Evolutionary conservation across 2,888 invertebrate species (phyloP), one percentile per base, ranked within the genome.

Genomic region (Drosophila cyrtoloma): DNA sequence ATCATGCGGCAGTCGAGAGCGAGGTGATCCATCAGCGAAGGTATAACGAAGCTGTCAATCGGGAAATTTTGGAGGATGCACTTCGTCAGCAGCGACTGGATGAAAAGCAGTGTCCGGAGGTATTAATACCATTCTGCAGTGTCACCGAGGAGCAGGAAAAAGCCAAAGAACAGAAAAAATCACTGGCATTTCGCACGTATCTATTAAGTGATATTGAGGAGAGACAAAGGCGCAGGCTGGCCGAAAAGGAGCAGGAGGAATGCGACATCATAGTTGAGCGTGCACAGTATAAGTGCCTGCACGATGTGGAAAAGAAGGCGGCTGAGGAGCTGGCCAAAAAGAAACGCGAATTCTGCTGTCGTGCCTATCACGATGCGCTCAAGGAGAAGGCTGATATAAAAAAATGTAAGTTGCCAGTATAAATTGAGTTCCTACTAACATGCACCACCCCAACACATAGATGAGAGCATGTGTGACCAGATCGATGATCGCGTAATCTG

Each of bases 401-500:
- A 0, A 61, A 69, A 14, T 70, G 84, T 85, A 59, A 73, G 89
- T 86, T 16, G 0, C 3, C 0, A 9, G 3, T 3, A 1, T 16
- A 22, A n/a, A 1, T 33, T 19, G 12, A 30, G n/a, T 14, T 30
- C 7, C 12, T 16, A 7, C 5, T 58, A 28, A 32, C 6, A 1
- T 16, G 28, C 5, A 10, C 14, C 3, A 33, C 0, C 7, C 33
- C 22, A 14, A 14, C 12, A 19, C 4, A 3, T 26, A 86, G 86
- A 75, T 47, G 75, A 85, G 16, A 33, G 47, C 0, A 77, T 81
- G 5, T 62, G 68, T 39, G 66, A 81, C 1, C 35, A 39, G 14
- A 82, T 90, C 14, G 79, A 82, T 10, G 81, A 90, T 47, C 75
- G 86, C 0, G 67, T 71, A 7, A 66, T 71, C 30, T 86, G 83